Base-by-base conservation (phyloP, 2,888 invertebrate genomes). In the Steinernema carpocapsae region DNA sequence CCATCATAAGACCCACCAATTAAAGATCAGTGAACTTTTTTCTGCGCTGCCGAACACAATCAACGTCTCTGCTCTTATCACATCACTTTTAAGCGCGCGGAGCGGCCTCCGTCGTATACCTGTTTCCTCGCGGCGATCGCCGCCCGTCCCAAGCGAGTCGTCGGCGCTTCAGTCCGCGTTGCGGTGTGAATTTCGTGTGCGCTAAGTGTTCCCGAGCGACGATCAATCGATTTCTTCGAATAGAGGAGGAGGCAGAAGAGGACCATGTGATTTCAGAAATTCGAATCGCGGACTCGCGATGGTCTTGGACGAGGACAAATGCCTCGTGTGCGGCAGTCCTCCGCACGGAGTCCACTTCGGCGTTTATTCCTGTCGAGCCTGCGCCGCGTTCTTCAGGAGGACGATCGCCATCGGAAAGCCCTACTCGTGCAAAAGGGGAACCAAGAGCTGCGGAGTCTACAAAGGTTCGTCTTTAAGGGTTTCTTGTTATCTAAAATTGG, bases 361-460 rank as follows among this genome's bases (percentile, higher is more conserved):
- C 7, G 64, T 64, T 12, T 64, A n/a, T 32, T 64, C 32, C 3
- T 64, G 32, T 17, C 64, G 64, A 17, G 64, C 56, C 52, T 52
- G 64, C 29, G 64, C 29, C 29, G 64, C 22, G 12, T 56, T 56
- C 24, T 19, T 19, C 26, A 56, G 56, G 22, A 56, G 56, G 24
- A 56, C 24, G 10, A 3, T 64, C 56, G 56, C 56, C 56, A 56
- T 56, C 56, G 56, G 56, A 4, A 56, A 56, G 56, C 17, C 19
- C 56, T 56, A 56, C 26, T 2, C 56, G 56, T 56, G 56, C 56
- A 10, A 22, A 4, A 56, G 52, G 42, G 51, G 52, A 46, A 74
- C 42, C 24, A 74, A 56, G 56, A 56, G 52, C 32, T 74, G 74
- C 26, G 19, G 19, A 12, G 56, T 56, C 22, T 56, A 7, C 24